These are phyloP conservation scores for Meteorus cinctellus DNA, from an alignment of 2,888 invertebrate species.

Conservation along the genomic window DNA sequence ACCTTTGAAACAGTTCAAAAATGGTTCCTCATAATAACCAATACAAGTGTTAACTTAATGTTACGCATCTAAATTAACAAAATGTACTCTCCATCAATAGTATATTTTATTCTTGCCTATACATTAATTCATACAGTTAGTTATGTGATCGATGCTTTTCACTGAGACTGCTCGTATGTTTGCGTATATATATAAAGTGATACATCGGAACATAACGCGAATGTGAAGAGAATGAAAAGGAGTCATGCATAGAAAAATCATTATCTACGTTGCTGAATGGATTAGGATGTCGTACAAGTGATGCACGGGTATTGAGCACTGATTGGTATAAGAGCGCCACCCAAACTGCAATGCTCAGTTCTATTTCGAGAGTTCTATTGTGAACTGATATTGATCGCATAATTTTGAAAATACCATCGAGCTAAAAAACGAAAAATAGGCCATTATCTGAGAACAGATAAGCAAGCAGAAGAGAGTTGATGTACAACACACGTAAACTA, in stretches of 20 bases:
- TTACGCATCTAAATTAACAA: too few relatives aligned
- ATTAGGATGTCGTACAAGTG: slow-evolving; percentile 64
- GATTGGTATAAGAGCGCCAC: slow-evolving; percentile 59
- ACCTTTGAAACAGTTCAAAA: slow-evolving; percentile 30
- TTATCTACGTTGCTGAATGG: slow-evolving; percentile 61
- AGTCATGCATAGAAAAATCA: slow-evolving; percentile 45
- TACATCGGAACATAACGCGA: neutral
- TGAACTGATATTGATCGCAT: neutral
- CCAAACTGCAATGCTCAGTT: slow-evolving; percentile 34
- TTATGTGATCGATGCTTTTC: too few relatives aligned
- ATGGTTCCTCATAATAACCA: neutral
- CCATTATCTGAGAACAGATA: too few relatives aligned
- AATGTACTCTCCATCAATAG: too few relatives aligned
- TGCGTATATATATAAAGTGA: neutral
- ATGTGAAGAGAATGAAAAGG: slow-evolving; percentile 25
- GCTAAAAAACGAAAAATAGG: too few relatives aligned
- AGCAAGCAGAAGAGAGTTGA: neutral
- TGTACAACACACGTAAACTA: slow-evolving; percentile 8
- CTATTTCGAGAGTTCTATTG: slow-evolving; percentile 9
- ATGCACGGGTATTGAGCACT: slow-evolving; percentile 53
- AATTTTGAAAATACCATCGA: neutral
- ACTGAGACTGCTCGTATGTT: too few relatives aligned
- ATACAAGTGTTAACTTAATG: too few relatives aligned
- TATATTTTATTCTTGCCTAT: too few relatives aligned
- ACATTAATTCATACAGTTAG: too few relatives aligned